phyloP scores from a whole-genome alignment of 2,113 vertebrate genomes.

The Anoplopoma fimbria region DNA sequence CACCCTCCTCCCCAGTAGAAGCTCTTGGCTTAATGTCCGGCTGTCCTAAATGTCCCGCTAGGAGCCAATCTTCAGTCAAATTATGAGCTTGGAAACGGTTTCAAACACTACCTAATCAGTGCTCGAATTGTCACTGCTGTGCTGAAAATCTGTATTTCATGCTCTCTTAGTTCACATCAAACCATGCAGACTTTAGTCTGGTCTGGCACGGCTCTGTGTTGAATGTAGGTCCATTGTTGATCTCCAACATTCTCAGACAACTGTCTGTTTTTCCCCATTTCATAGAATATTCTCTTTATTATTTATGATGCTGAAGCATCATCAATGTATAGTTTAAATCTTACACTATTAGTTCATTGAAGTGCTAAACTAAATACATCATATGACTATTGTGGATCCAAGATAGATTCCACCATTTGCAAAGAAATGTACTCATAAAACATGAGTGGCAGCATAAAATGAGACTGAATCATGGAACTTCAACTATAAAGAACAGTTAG shows the following conservation, averaged over 20 bases:
- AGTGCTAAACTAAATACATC: constrained; percentile 39
- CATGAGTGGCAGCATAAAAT: constrained; percentile 24
- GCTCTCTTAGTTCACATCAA: constrained; percentile 6
- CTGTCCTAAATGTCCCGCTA: constrained; percentile 25
- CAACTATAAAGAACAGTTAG: constrained; percentile 19
- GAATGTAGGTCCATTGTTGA: constrained; percentile 43
- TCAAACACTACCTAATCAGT: not conserved
- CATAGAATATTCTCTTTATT: constrained; percentile 24
- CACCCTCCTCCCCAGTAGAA: constrained; percentile 19
- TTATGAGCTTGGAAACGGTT: constrained; percentile 12
- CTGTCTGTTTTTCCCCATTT: constrained; percentile 9
- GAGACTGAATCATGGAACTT: constrained; percentile 16
- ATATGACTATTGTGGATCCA: constrained; percentile 10
- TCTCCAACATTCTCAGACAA: constrained; percentile 17
- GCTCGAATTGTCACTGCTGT: not conserved
- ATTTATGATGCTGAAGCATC: constrained; percentile 32
- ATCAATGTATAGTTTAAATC: constrained; percentile 30
- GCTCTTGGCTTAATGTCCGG: constrained; percentile 3
- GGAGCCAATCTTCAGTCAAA: constrained; percentile 6
- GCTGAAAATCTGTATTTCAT: constrained; percentile 22
- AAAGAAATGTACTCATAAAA: constrained; percentile 14
- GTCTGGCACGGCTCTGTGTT: constrained; percentile 28
- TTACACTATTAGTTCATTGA: constrained; percentile 17
- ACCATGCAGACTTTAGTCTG: constrained; percentile 9
- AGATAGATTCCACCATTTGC: constrained; percentile 16